These are phyloP conservation scores for Ischnura elegans DNA, from an alignment of 2,888 invertebrate genomes.

Conservation along the genomic window DNA sequence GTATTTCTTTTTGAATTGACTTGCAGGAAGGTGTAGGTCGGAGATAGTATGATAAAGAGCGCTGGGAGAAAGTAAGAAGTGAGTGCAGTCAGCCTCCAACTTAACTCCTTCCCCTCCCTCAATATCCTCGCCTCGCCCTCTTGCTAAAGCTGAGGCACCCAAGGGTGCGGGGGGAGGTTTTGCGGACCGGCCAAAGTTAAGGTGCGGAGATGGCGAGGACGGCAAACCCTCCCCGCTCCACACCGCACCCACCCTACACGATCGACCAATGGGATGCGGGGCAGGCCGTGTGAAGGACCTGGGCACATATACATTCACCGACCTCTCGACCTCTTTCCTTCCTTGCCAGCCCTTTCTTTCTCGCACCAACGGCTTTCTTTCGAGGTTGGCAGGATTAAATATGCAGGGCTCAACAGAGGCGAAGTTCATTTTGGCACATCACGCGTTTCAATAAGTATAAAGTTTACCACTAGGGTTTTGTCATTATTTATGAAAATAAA, in stretches of 20 bases:
- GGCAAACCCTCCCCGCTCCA: neutral
- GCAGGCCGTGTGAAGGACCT: neutral
- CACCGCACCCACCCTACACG: neutral
- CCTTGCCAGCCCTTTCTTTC: neutral
- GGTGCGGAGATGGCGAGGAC: neutral
- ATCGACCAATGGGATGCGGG: constrained; percentile 43
- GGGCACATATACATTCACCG: neutral
- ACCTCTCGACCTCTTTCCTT: neutral
- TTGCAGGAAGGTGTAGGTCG: no score
- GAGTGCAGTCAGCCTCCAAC: neutral
- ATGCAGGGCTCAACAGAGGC: no score
- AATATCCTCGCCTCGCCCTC: neutral
- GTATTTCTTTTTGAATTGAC: no score
- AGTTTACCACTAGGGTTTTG: no score
- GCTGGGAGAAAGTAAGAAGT: neutral
- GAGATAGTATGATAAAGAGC: neutral
- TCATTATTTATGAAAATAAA: no score
- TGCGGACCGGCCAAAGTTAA: neutral
- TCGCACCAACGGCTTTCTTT: neutral
- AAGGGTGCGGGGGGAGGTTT: constrained; percentile 1
- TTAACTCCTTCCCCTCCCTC: neutral
- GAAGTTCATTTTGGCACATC: no score
- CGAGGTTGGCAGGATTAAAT: neutral
- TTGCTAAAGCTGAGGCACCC: neutral
- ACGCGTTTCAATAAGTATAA: no score